These are phyloP conservation scores for Setipinna tenuifilis DNA, from an alignment of 2,797 vertebrate species.

Conservation along the genomic window DNA sequence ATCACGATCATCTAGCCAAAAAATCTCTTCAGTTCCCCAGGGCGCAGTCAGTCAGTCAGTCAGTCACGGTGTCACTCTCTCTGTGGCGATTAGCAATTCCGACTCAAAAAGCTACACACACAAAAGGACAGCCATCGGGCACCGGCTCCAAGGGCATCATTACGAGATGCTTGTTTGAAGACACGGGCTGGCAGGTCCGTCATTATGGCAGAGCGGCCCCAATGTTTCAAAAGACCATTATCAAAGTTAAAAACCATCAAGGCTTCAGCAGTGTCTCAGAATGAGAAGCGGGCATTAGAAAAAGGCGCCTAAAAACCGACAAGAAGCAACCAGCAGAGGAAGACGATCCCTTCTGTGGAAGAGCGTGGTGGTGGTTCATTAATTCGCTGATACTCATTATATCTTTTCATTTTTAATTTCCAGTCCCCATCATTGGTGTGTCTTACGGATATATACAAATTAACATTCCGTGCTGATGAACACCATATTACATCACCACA, in stretches of 20 bases:
- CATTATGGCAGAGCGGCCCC: neutral
- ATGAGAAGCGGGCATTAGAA: too few relatives aligned
- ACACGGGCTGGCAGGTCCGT: neutral
- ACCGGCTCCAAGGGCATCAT: neutral
- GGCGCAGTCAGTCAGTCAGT: too few relatives aligned
- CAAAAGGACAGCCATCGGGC: neutral
- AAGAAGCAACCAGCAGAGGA: neutral
- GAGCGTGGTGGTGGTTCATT: neutral
- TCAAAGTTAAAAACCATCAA: slow-evolving; percentile 13
- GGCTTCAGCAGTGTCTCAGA: neutral
- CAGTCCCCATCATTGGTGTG: slow-evolving; percentile 21
- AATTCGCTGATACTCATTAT: slow-evolving; percentile 23
- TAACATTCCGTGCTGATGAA: slow-evolving; percentile 1
- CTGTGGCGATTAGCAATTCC: neutral
- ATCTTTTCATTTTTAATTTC: slow-evolving; percentile 2
- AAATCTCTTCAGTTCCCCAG: neutral
- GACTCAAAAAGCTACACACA: neutral
- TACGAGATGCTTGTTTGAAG: neutral
- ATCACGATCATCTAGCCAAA: neutral
- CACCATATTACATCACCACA: neutral
- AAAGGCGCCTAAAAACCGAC: neutral
- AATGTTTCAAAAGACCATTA: slow-evolving; percentile 9
- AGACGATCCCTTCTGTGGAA: neutral
- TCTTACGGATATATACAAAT: neutral
- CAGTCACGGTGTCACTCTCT: neutral